Evolutionary conservation across 1,140 invertebrate species (phyloP), one percentile per base, ranked within the genome.

Genomic region (Drosophila kepulauana): DNA sequence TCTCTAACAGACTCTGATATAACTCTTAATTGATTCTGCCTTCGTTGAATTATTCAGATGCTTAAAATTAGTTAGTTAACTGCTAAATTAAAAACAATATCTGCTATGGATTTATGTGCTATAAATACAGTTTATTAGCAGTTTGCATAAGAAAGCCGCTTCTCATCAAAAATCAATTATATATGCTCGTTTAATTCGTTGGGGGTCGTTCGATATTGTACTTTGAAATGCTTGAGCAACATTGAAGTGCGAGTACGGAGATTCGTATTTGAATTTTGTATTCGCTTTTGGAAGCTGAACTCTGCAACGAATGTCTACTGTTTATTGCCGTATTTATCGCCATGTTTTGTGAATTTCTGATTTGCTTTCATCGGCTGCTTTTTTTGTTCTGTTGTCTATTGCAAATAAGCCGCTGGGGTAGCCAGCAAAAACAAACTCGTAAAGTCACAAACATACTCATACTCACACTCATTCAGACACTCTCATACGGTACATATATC

Each of bases 291-390:
- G 20, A 45, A 25, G 56, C 20, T 45, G 11, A n/a, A 43, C 54
- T 57, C 16, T 52, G 28, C 13, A 8, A 15, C 28, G 51, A 54
- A 30, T 54, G 51, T 35, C 30, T 54, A 25, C 51, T 33, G 51
- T 64, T 46, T 62, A 6, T 52, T 45, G 62, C 6, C 20, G 43
- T 13, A 52, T 67, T 61, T 54, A 64, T 54, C 51, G 81, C 56
- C 81, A 84, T 81, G 35, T 51, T 41, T 30, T 38, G 79, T 67
- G 79, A 78, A 82, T 84, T 88, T 72, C 51, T 86, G 74, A 81
- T 78, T 81, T 79, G 77, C 70, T 82, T 82, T 82, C 56, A 70
- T 62, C 75, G 71, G 65, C 16, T 38, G 33, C 33, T 38, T 54
- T 20, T 20, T 33, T 33, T 54, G 11, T 16, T 20, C n/a, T n/a